phyloP scores from a whole-genome alignment of 2,888 invertebrate genomes.

The Ichneumoninae sp. region DNA sequence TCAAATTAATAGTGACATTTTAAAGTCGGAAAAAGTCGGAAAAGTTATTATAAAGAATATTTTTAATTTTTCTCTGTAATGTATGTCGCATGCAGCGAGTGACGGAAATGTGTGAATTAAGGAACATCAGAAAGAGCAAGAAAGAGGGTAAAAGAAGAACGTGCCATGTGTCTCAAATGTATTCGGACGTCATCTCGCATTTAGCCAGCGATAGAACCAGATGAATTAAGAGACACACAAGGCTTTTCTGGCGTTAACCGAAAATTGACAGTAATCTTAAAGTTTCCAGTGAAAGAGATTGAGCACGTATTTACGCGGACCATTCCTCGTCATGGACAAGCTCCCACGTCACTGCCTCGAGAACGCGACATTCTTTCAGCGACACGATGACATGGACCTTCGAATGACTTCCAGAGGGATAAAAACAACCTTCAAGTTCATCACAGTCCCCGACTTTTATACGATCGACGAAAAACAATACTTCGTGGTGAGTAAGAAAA shows the following conservation, averaged over 20 bases:
- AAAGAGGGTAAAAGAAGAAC: background rate
- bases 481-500: slow-evolving; percentile 69
- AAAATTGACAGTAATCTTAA: slow-evolving; percentile 50
- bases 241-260: background rate
- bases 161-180: background rate
- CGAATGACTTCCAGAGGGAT: slow-evolving; percentile 69
- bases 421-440: slow-evolving; percentile 69
- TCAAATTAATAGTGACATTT: background rate
- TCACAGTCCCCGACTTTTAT: slow-evolving; percentile 72
- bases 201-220: background rate
- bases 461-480: slow-evolving; percentile 69
- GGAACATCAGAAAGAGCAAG: background rate
- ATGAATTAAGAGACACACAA: background rate
- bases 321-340: slow-evolving; percentile 63
- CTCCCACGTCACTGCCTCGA: slow-evolving; percentile 71
- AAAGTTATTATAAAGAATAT: too few species aligned
- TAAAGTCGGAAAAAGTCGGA: background rate
- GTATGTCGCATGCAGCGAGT: background rate
- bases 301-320: slow-evolving; percentile 1
- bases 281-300: slow-evolving; percentile 18
- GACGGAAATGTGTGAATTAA: background rate
- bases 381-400: slow-evolving; percentile 72
- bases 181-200: background rate
- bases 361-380: slow-evolving; percentile 69
- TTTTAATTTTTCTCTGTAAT: background rate